Base-by-base conservation (phyloP, 2,888 invertebrate species). In the Hydraecia micacea region DNA sequence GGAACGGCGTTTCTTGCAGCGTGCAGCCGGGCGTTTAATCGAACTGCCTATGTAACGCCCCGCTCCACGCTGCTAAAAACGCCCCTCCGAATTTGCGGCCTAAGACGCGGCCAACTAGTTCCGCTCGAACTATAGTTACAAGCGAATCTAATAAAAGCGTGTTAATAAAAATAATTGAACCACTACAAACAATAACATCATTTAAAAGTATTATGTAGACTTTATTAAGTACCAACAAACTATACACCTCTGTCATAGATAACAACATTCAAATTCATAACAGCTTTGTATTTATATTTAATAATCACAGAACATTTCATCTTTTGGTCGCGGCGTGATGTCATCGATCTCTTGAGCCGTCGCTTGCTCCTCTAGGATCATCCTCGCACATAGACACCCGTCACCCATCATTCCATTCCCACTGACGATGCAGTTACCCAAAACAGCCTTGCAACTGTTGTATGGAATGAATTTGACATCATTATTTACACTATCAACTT, bases 361-460 rank as follows among this genome's bases (percentile, higher is more conserved):
- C 15, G 91, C 91, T 86, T 93, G 92, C n/a, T 95, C 94, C 76
- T 95, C 94, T 0, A 93, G 86, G 18, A 92, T 86, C 96, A 97
- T 97, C 88, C 91, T 95, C 0, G 95, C 96, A 86, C 97, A 96
- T 0, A 96, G 88, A 82, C 97, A 97, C 6, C 93, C 95, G 21
- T 96, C 96, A 39, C 92, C 93, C 8, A 95, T 95, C 7, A 91
- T 93, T 3, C 94, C 94, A 85, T 92, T 94, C 0, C 94, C 95
- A 86, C 94, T 95, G 0, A 95, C 95, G 80, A 97, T 95, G 82
- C 97, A 97, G 75, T 93, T 95, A 15, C 97, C 97, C 52, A 97
- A 89, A 5, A 95, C 90, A 80, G 91, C 95, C 87, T 95, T 95
- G 84, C 97, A 97, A 86, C 95, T 95, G 75, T 94, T 94, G 66